A percentile compares a stretch with the other conserved stretches of the same genome.
phyloP scores from a whole-genome alignment of 2,888 invertebrate genomes.

The Tipula helvola region DNA sequence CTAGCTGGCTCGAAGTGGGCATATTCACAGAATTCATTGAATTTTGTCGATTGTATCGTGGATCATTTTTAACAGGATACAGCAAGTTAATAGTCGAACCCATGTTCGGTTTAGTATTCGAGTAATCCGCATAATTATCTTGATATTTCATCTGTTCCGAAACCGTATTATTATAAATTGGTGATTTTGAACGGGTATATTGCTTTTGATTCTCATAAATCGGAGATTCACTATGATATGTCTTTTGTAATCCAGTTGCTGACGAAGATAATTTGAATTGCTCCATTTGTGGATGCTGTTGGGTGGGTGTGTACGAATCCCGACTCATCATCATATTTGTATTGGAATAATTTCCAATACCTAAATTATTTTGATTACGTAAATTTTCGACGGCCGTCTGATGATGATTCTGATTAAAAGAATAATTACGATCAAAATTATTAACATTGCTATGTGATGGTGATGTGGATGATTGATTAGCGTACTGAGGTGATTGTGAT shows the following conservation, averaged over 20 bases:
- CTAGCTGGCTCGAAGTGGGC: neutral
- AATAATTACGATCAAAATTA: constrained; percentile 34
- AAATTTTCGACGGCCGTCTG: constrained; percentile 21
- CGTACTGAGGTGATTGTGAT: constrained; percentile 21
- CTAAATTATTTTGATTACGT: constrained; percentile 9
- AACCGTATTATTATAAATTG: constrained; percentile 44
- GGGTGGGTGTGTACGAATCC: neutral
- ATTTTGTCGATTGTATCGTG: neutral
- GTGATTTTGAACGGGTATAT: constrained; percentile 36
- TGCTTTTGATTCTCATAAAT: constrained; percentile 42
- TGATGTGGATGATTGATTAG: constrained; percentile 19
- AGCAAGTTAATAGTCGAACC: constrained; percentile 8
- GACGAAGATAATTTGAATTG: neutral
- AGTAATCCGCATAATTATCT: neutral
- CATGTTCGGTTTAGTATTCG: neutral
- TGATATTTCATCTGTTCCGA: constrained; percentile 23
- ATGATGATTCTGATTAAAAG: constrained; percentile 29
- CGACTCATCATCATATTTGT: constrained; percentile 11
- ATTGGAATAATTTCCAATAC: constrained; percentile 13
- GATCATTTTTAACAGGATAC: constrained; percentile 10
- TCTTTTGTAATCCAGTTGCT: constrained; percentile 10
- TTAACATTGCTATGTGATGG: constrained; percentile 19
- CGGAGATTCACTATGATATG: constrained; percentile 35
- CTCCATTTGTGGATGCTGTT: neutral
- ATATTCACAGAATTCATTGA: constrained; percentile 9